Evolutionary conservation across 2,797 vertebrate genomes (phyloP).

Genomic region (Darevskia mixta): DNA sequence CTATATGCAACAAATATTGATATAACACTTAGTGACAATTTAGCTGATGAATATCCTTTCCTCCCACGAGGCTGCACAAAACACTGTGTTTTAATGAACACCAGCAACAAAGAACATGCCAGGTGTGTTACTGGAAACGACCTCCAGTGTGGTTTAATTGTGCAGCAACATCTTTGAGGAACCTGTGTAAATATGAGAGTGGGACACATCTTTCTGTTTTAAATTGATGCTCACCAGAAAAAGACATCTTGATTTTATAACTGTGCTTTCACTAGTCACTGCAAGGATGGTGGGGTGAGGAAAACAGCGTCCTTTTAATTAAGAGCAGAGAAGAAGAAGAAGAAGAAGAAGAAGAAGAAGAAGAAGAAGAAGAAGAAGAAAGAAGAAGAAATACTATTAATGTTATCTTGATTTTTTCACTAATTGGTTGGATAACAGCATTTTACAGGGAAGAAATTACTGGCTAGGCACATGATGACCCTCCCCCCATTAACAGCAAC

Average conservation of each 20-base stretch:
- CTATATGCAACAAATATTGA: constrained; percentile 76
- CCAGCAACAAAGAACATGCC: constrained; percentile 77
- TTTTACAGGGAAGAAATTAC: constrained; percentile 2
- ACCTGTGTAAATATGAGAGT: constrained; percentile 71
- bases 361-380: too few relatives aligned
- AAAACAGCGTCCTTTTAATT: constrained; percentile 58
- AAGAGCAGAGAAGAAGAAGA: background rate
- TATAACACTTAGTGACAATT: constrained; percentile 81
- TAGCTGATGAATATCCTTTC: constrained; percentile 82
- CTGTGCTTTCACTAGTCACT: constrained; percentile 52
- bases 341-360: too few relatives aligned
- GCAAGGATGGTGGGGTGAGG: background rate
- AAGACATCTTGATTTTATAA: constrained; percentile 78
- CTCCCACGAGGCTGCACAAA: constrained; percentile 68
- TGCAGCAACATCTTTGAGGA: constrained; percentile 74
- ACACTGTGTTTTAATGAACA: constrained; percentile 73
- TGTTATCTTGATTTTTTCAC: constrained; percentile 23
- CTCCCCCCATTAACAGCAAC: background rate
- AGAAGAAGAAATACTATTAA: constrained; percentile 20
- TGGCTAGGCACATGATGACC: constrained; percentile 16
- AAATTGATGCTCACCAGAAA: constrained; percentile 69
- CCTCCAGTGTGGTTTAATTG: constrained; percentile 82
- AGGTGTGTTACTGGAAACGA: constrained; percentile 84
- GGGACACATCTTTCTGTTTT: constrained; percentile 67
- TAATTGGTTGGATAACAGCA: constrained; percentile 29